These are phyloP conservation scores for Eupithecia vulgata DNA, from an alignment of 2,888 invertebrate species.

Conservation along the genomic window DNA sequence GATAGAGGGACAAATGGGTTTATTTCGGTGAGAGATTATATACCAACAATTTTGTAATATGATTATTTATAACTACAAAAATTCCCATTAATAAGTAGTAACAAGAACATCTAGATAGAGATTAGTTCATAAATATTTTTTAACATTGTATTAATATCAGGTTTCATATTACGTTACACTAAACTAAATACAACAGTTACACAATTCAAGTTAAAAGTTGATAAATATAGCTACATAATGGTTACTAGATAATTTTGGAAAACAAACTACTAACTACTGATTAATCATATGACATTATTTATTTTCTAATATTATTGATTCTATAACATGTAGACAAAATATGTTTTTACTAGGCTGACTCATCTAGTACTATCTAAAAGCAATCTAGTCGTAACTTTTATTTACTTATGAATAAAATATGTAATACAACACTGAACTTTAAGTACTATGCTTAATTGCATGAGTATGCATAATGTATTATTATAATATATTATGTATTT, in stretches of 20 bases:
- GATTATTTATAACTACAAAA: background rate
- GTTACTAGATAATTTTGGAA: background rate
- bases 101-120: background rate
- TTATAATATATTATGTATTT: background rate
- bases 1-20: background rate
- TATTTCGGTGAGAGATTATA: background rate
- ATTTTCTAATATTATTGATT: background rate
- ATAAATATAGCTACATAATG: background rate
- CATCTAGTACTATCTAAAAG: background rate
- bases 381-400: background rate
- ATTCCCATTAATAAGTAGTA: background rate
- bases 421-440: background rate
- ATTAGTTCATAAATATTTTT: background rate
- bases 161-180: background rate
- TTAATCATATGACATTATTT: background rate
- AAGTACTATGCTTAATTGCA: background rate
- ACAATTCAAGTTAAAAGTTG: background rate
- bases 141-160: constrained; percentile 7
- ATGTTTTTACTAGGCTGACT: background rate
- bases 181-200: background rate
- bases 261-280: background rate
- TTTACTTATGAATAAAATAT: background rate
- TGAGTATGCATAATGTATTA: background rate
- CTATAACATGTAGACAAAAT: background rate
- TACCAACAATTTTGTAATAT: background rate